Base-by-base conservation (phyloP, 2,113 vertebrate genomes). In the Gnathonemus longibarbis region DNA sequence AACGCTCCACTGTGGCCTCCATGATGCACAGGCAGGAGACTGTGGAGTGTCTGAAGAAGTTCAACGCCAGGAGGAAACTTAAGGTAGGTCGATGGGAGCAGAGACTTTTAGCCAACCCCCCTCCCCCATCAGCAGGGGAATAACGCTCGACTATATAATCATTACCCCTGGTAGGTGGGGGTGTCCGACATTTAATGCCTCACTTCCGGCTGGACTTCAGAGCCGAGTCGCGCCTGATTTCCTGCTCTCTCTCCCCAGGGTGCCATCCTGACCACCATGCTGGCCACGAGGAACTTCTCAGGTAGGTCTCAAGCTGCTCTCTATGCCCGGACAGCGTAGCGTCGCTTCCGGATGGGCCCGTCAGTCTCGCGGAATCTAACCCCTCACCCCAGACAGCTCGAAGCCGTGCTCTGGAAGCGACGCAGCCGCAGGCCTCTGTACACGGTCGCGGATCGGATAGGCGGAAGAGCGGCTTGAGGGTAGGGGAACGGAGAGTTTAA, bases 21-120 rank as follows among this genome's bases (percentile, higher is more conserved):
- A 99, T 99, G 97, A 99, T 99, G 98, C 98, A 99, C 96, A 97
- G 98, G 88, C 98, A 99, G 95, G 98, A 99, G 94, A 99, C 98
- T 21, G 98, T 99, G 92, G 98, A 99, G 93, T 99, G 98, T 94
- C 95, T 99, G 94, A 99, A 98, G 97, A 99, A 99, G 90, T 99
- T 99, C 93, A 99, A 99, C 17, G 98, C 98, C 56, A 96, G 98
- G 90, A 96, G 98, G 93, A 99, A 99, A 95, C 95, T 99, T 52
- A 99, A 99, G 97, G 98, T 98, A 52, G 91, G 91, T 4, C 17
- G 10, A 13, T 35, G 3, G 62, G 15, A 19, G 15, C 56, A n/a
- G 48, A 21, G 39, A 15, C 10, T 49, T 62, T 1, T 13, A 1
- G 19, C 17, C n/a, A 31, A 48, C 56, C 56, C 19, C 35, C 53